Percentiles rank a stretch among this genome's conserved stretches.
These are phyloP conservation scores for Xenopus petersii DNA, from an alignment of 2,797 vertebrate genomes.

Conservation along the genomic window DNA sequence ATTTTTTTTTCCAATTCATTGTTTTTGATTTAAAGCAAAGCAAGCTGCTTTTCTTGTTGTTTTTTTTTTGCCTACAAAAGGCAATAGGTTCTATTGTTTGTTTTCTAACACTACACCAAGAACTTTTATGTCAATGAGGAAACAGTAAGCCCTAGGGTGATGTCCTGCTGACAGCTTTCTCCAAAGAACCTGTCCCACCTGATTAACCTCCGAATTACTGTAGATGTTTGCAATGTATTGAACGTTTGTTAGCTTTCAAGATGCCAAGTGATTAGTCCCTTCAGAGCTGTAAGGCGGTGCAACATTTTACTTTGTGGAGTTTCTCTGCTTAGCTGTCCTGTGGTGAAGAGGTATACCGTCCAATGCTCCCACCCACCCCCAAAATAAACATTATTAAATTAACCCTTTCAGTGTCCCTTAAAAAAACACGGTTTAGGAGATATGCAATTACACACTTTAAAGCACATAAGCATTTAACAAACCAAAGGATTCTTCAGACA, in stretches of 20 bases:
- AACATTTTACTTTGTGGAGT: constrained; percentile 17
- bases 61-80: constrained; percentile 54
- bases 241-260: constrained; percentile 19
- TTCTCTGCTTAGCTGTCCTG: constrained; percentile 15
- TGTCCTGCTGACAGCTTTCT: constrained; percentile 16
- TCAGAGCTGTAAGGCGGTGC: constrained; percentile 11
- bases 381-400: constrained; percentile 20
- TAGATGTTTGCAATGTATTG: constrained; percentile 23
- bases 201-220: constrained; percentile 24
- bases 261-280: constrained; percentile 23
- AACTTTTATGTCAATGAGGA: constrained; percentile 25
- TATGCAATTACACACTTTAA: constrained; percentile 67
- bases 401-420: constrained; percentile 46
- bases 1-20: constrained; percentile 51
- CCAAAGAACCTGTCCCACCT: constrained; percentile 23
- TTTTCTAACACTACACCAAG: constrained; percentile 13
- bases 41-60: constrained; percentile 55
- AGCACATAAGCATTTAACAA: constrained; percentile 65
- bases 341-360: constrained; percentile 2
- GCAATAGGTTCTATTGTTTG: constrained; percentile 50
- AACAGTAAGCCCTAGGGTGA: constrained; percentile 25
- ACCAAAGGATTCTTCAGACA: constrained; percentile 63
- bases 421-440: constrained; percentile 58
- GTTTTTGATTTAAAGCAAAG: constrained; percentile 69
- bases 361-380: constrained; percentile 3